These are phyloP conservation scores for Chaenocephalus aceratus DNA, from an alignment of 2,113 vertebrate species.

Conservation along the genomic window DNA sequence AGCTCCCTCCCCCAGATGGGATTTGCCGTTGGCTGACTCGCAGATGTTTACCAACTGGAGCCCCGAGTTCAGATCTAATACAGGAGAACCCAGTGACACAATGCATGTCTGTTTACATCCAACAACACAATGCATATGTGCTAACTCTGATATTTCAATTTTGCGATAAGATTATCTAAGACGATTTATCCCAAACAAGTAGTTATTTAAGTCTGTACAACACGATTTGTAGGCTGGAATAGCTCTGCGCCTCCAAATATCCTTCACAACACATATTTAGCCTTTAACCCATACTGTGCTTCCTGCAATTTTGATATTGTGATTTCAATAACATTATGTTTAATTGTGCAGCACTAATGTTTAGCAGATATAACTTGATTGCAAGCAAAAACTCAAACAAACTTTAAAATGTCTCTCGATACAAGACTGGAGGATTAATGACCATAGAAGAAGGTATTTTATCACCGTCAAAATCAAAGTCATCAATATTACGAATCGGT, in stretches of 20 bases:
- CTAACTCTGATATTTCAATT: no score
- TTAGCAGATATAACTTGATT: background rate
- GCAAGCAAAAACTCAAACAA: background rate
- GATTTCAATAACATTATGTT: no score
- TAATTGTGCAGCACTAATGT: background rate
- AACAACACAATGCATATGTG: no score
- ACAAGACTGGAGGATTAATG: background rate
- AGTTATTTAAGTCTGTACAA: no score
- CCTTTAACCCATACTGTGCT: no score
- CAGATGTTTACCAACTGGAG: constrained; percentile 56
- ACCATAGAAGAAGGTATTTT: constrained; percentile 13
- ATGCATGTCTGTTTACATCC: background rate
- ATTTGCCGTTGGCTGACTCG: constrained; percentile 54
- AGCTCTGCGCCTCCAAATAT: background rate
- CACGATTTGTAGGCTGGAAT: no score
- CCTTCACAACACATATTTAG: no score
- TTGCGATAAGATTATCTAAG: no score
- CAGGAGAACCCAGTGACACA: background rate
- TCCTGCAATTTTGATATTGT: no score
- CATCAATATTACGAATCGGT: constrained; percentile 46
- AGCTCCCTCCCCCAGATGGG: constrained; percentile 16
- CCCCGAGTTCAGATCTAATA: constrained; percentile 50
- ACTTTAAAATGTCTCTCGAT: background rate
- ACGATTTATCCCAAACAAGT: no score
- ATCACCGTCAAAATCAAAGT: no score